Conservation (phyloP, 2,888 invertebrate species). For the Trypoxylon attenuatum region DNA sequence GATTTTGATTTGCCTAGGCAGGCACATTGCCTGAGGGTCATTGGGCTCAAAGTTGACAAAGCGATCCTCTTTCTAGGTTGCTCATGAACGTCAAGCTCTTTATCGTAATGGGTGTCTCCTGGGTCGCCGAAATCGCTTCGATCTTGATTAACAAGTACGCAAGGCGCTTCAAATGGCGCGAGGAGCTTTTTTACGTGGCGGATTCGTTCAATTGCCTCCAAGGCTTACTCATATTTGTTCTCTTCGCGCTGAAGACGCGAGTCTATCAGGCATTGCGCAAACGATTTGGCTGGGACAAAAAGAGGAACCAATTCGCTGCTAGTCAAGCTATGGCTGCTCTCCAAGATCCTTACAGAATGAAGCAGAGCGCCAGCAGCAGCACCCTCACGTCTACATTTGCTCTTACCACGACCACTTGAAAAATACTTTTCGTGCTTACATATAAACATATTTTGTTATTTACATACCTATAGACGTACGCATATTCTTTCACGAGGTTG, state of each 20-base stretch:
- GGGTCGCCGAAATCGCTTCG: constrained; percentile 77
- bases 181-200: constrained; percentile 73
- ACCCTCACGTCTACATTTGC: constrained; percentile 62
- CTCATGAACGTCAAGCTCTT: constrained; percentile 84
- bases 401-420: constrained; percentile 41
- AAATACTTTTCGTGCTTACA: too few relatives aligned
- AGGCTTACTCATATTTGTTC: constrained; percentile 83
- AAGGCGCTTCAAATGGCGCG: constrained; percentile 49
- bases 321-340: constrained; percentile 40
- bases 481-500: too few relatives aligned
- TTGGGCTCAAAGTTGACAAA: background rate
- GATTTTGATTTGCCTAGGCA: too few relatives aligned
- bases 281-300: constrained; percentile 71
- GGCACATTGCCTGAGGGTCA: background rate
- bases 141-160: constrained; percentile 42
- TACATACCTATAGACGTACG: too few relatives aligned
- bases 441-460: too few relatives aligned
- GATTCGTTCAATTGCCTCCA: constrained; percentile 83
- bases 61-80: constrained; percentile 76
- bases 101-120: constrained; percentile 87
- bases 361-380: constrained; percentile 60
- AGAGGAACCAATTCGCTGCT: constrained; percentile 7
- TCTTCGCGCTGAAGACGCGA: constrained; percentile 83
- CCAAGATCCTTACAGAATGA: constrained; percentile 59
- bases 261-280: constrained; percentile 79